Percentiles rank a stretch among this genome's conserved stretches.
Evolutionary conservation across 2,888 invertebrate species (phyloP).

Genomic region (Xanthia icteritia): DNA sequence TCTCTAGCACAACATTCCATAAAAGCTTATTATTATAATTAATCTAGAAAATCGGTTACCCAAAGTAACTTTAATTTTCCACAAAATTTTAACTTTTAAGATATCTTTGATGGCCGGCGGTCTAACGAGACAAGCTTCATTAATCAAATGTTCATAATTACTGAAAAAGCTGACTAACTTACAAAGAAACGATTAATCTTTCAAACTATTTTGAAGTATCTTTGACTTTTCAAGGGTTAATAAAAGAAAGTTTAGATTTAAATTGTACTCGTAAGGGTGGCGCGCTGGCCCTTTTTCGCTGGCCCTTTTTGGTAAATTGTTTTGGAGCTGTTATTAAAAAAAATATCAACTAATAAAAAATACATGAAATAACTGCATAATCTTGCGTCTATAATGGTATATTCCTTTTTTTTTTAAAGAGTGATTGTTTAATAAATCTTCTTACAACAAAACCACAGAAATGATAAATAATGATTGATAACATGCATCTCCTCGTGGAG

Average conservation of each 20-base stretch:
- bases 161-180: conserved; percentile 62
- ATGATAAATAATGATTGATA: not conserved
- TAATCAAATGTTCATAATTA: conserved; percentile 69
- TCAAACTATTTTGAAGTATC: conserved; percentile 33
- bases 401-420: too few species aligned
- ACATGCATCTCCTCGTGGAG: not conserved
- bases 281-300: not conserved
- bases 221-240: conserved; percentile 21
- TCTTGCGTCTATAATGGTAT: too few species aligned
- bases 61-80: conserved; percentile 33
- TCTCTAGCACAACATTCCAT: not conserved
- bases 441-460: not conserved
- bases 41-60: conserved; percentile 20
- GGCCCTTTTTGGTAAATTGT: not conserved
- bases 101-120: conserved; percentile 39
- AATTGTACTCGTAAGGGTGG: not conserved
- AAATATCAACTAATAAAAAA: not conserved
- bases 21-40: conserved; percentile 21
- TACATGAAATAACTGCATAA: too few species aligned
- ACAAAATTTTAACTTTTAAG: conserved; percentile 35
- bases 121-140: conserved; percentile 60
- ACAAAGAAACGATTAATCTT: conserved; percentile 64
- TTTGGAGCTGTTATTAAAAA: not conserved
- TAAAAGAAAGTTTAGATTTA: not conserved
- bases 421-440: not conserved